Evolutionary conservation across 2,888 invertebrate species (phyloP), one percentile per base, ranked within the genome.

Genomic region (Micoletzkya japonica): DNA sequence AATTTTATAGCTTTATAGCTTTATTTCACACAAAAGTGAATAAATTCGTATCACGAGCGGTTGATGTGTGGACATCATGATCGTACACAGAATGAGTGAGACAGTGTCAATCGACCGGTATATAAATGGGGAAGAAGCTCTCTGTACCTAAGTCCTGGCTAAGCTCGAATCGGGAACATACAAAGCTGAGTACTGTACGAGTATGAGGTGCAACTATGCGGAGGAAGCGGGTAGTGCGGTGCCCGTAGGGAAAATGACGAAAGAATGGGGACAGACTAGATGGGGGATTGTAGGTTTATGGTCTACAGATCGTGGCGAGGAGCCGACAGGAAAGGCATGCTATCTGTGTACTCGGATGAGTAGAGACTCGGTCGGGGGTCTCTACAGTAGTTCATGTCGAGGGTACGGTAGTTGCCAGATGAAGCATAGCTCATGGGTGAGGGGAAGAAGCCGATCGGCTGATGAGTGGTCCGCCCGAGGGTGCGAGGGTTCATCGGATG

Each of bases 331-430:
- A 68, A 68, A 1, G 68, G 68, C 44, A 57, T 44, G 24, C 58
- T 37, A 24, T 68, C 68, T 1, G 57, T 37, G 57, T 68, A 68
- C 7, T 68, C 68, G n/a, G 57, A 68, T 1, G 68, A 68, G 34
- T 68, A 68, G n/a, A 68, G 32, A 10, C 52, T 50, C 1, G 68
- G 68, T 36, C 58, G 68, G 1, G 68, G 68, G 24, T 68, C 68
- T 26, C 68, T 4, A 39, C 57, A 57, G 44, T 68, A 68, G 32
- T 39, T 44, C 44, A 68, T 57, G 57, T 68, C 68, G 17, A 68
- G 68, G 17, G 68, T 68, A 58, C 68, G 68, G 58, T 68, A 68
- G 58, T 68, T 68, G 49, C 52, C 34, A 2, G 57, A 49, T 7
- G 63, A 50, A 1, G 54, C 64, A 30, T 66, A 66, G n/a, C 49